These are phyloP conservation scores for Tineola bisselliella DNA, from an alignment of 2,888 invertebrate genomes.

Conservation along the genomic window DNA sequence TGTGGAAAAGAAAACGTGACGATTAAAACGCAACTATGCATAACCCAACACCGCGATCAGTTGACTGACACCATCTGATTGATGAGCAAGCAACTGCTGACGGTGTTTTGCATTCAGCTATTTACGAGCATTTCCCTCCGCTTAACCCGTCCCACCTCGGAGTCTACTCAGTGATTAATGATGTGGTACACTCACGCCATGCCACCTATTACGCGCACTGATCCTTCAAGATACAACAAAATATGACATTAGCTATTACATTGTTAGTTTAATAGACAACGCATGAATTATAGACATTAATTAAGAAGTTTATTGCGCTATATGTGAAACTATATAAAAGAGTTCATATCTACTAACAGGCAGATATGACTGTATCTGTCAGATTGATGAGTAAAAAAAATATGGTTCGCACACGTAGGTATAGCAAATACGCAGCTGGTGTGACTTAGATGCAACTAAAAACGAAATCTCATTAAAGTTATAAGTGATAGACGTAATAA, in stretches of 20 bases:
- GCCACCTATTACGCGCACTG: conserved; percentile 19
- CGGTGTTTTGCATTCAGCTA: conserved; percentile 62
- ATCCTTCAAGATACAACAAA: not conserved
- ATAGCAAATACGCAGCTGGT: too few species aligned
- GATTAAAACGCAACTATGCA: not conserved
- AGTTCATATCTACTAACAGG: too few species aligned
- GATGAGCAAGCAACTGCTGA: conserved; percentile 61
- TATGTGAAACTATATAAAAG: too few species aligned
- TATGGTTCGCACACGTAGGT: too few species aligned
- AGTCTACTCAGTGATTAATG: conserved; percentile 51
- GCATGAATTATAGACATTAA: too few species aligned
- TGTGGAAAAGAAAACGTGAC: not conserved
- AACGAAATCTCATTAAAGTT: not conserved
- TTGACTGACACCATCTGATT: conserved; percentile 37
- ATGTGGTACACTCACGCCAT: conserved; percentile 19
- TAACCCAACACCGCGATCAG: not conserved
- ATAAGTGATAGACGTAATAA: not conserved
- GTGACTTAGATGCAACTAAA: too few species aligned
- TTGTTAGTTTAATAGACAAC: not conserved
- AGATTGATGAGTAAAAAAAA: too few species aligned
- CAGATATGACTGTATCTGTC: too few species aligned
- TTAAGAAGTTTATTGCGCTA: too few species aligned
- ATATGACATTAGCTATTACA: not conserved
- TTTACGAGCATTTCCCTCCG: conserved; percentile 64
- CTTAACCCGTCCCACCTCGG: conserved; percentile 48